Conservation (phyloP, 2,113 vertebrate species). For the Zingel zingel region DNA sequence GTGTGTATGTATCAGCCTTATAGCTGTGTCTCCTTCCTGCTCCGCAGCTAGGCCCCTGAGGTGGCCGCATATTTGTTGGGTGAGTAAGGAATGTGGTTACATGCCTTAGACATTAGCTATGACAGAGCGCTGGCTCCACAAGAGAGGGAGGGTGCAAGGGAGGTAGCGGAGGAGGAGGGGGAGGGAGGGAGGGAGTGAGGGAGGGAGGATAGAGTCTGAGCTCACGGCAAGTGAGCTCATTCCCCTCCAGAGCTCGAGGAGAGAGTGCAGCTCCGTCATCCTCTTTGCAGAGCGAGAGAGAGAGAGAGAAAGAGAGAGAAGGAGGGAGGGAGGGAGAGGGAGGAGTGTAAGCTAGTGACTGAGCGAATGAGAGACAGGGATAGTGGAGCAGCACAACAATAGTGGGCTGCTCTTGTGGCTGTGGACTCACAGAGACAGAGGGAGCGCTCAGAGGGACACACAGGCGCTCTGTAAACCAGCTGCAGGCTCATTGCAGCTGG, state of each 20-base stretch:
- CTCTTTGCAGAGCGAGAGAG: slow-evolving; percentile 67
- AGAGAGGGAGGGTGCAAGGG: slow-evolving; percentile 71
- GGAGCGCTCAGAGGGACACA: slow-evolving; percentile 63
- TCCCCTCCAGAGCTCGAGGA: slow-evolving; percentile 75
- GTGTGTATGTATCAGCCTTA: slow-evolving; percentile 2
- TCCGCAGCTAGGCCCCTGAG: slow-evolving; percentile 81
- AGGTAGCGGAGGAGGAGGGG: slow-evolving; percentile 52
- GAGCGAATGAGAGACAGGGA: slow-evolving; percentile 78
- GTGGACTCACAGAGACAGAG: slow-evolving; percentile 79
- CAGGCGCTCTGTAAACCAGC: slow-evolving; percentile 64
- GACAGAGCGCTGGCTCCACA: slow-evolving; percentile 85
- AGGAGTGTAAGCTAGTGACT: slow-evolving; percentile 66
- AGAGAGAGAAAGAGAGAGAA: slow-evolving; percentile 62
- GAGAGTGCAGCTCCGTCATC: slow-evolving; percentile 79
- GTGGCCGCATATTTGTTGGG: slow-evolving; percentile 89
- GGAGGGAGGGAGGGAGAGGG: slow-evolving; percentile 64
- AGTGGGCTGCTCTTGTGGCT: slow-evolving; percentile 83
- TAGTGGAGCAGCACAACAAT: slow-evolving; percentile 83
- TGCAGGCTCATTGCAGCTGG: slow-evolving; percentile 72
- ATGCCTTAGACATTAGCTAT: slow-evolving; percentile 89
- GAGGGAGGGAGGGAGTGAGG: slow-evolving; percentile 24
- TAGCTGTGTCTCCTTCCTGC: slow-evolving; percentile 37
- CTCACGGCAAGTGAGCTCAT: slow-evolving; percentile 86
- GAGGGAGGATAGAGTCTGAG: slow-evolving; percentile 70
- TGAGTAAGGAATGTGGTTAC: slow-evolving; percentile 95